phyloP scores from a whole-genome alignment of 2,888 invertebrate species.

The Lasioglossum zephyrum region DNA sequence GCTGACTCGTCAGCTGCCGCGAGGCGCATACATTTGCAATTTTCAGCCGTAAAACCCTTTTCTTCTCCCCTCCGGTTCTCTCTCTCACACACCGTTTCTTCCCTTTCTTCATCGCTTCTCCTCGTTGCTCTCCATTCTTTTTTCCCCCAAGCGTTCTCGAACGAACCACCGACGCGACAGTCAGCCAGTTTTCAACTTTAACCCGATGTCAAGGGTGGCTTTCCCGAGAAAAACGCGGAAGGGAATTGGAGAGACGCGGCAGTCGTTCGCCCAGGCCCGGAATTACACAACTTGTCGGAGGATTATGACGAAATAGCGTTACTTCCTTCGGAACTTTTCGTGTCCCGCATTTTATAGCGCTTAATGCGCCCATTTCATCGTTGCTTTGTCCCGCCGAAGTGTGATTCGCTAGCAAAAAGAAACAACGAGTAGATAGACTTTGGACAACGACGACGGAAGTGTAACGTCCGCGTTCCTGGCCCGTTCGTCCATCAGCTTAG shows the following conservation, averaged over 20 bases:
- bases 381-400: neutral
- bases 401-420: neutral
- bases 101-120: neutral
- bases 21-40: constrained; percentile 64
- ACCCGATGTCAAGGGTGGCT: constrained; percentile 30
- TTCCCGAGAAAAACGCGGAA: constrained; percentile 21
- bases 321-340: constrained; percentile 14
- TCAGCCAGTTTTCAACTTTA: constrained; percentile 26
- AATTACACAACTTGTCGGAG: constrained; percentile 22
- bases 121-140: neutral
- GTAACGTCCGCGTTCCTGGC: neutral
- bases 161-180: constrained; percentile 14
- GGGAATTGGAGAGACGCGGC: constrained; percentile 21
- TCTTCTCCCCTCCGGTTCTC: neutral
- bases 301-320: constrained; percentile 16
- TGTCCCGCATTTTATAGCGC: constrained; percentile 2
- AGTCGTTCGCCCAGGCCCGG: constrained; percentile 3
- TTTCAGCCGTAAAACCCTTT: constrained; percentile 4
- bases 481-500: neutral
- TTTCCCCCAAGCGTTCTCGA: neutral
- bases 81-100: neutral
- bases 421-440: neutral
- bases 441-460: neutral
- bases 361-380: neutral
- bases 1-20: constrained; percentile 58